Evolutionary conservation across 2,797 vertebrate species (phyloP).

Genomic region (Peromyscus aztecus): DNA sequence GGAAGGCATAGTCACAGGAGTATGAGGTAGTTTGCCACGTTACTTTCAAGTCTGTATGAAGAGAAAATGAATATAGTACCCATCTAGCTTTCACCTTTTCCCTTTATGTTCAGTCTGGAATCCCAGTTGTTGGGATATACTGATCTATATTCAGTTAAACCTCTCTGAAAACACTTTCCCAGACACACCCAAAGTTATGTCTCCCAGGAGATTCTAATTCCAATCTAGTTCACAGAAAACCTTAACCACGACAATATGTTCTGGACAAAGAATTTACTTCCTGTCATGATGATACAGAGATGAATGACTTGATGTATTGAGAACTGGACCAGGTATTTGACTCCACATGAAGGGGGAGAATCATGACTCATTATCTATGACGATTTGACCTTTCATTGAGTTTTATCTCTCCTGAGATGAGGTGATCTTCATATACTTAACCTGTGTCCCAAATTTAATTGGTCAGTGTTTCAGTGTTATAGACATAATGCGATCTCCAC

Average conservation of each 20-base stretch:
- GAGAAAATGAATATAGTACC: neutral
- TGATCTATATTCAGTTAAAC: neutral
- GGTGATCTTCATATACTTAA: neutral
- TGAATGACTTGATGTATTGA: too few species aligned
- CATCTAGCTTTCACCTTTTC: neutral
- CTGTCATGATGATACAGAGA: neutral
- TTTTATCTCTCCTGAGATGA: neutral
- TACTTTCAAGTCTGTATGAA: neutral
- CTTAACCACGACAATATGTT: neutral
- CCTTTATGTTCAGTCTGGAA: neutral
- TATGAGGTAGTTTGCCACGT: neutral
- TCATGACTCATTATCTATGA: neutral
- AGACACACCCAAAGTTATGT: neutral
- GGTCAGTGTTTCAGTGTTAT: rapidly evolving
- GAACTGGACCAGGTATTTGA: neutral
- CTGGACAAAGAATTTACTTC: neutral
- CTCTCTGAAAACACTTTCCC: neutral
- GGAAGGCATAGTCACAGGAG: neutral
- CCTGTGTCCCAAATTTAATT: neutral
- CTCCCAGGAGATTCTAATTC: neutral
- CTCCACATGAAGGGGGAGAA: neutral
- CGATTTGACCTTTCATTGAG: neutral
- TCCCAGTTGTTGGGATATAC: neutral
- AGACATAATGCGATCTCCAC: neutral
- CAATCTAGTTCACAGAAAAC: neutral